Percentiles rank a stretch among this genome's conserved stretches.
These are phyloP conservation scores for Antedon mediterranea DNA, from an alignment of 53 echinoderm and acorn worm species.

Conservation along the genomic window DNA sequence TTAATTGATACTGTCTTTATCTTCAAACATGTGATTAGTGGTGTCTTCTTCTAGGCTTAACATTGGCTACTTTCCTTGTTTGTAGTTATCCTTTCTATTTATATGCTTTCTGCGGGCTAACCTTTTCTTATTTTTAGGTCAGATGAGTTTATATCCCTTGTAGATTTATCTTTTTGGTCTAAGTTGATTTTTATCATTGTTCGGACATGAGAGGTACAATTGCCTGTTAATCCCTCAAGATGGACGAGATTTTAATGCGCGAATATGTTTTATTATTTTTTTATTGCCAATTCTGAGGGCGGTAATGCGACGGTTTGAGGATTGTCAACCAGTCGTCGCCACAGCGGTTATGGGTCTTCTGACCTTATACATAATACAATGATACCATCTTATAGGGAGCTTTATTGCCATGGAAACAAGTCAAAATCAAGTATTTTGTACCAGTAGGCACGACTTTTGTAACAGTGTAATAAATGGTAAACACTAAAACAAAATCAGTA, in stretches of 20 bases:
- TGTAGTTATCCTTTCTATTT: neutral
- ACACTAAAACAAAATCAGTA: too few relatives aligned
- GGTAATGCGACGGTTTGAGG: neutral
- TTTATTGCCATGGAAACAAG: neutral
- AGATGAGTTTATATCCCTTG: slow-evolving; percentile 1
- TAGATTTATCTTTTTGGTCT: neutral
- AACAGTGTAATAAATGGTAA: neutral
- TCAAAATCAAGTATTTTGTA: neutral
- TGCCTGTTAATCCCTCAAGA: neutral
- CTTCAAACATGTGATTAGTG: too few relatives aligned
- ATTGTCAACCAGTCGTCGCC: neutral
- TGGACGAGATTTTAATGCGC: neutral
- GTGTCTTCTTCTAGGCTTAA: too few relatives aligned
- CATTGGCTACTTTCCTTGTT: too few relatives aligned
- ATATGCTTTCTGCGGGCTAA: neutral
- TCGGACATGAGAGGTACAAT: slow-evolving; percentile 1
- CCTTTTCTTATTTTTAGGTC: neutral
- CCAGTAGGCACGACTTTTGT: neutral
- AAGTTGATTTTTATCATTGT: slow-evolving; percentile 1
- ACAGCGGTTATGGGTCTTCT: neutral
- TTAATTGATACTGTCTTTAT: too few relatives aligned
- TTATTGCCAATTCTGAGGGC: neutral
- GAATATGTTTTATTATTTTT: neutral
- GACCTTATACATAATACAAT: neutral
- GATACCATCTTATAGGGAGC: neutral